Evolutionary conservation across 2,797 vertebrate genomes (phyloP), one percentile per base, ranked within the genome.

Genomic region (Chanos chanos): DNA sequence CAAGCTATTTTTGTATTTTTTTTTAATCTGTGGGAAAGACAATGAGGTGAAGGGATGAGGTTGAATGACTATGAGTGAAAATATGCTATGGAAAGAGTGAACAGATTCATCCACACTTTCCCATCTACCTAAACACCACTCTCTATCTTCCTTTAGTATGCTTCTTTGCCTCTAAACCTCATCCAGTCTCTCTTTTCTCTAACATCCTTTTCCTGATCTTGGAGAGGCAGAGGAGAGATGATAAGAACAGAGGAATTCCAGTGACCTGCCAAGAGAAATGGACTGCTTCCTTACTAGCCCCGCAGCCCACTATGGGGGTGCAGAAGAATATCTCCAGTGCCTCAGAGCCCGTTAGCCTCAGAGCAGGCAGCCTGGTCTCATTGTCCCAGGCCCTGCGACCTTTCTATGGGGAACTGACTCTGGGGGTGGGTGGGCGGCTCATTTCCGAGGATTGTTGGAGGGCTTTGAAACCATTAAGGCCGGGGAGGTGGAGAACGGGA

Each of bases 401-500:
- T 89, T 90, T 85, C 85, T 83, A 63, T 28, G 61, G 73, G 77
- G 64, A 61, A 66, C 77, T 82, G 85, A 81, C 84, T n/a, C n/a
- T 45, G 30, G 36, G 45, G 33, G 36, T 39, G 40, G 41, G 80
- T 73, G 71, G 8, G 83, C 75, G 77, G 78, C 75, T 73, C 70
- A 86, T 85, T 92, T 92, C 91, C 91, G 87, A 78, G 86, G 88
- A 93, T 94, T 93, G 91, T 94, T 90, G 73, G 43, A 52, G 53
- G 66, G 54, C 68, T 77, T 72, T 81, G 56, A 77, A 81, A 78
- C 54, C 55, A 65, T 75, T 55, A 53, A 15, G 43, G 36, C 41
- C 18, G 49, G 49, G 59, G 25, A 33, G 33, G 21, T 44, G 48
- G 28, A 18, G 56, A 4, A 27, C 40, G 10, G 13, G 8, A 33